Percentiles rank a stretch among this genome's conserved stretches.
phyloP scores from a whole-genome alignment of 1,140 invertebrate genomes.

The Akabosia matsudoensis region DNA sequence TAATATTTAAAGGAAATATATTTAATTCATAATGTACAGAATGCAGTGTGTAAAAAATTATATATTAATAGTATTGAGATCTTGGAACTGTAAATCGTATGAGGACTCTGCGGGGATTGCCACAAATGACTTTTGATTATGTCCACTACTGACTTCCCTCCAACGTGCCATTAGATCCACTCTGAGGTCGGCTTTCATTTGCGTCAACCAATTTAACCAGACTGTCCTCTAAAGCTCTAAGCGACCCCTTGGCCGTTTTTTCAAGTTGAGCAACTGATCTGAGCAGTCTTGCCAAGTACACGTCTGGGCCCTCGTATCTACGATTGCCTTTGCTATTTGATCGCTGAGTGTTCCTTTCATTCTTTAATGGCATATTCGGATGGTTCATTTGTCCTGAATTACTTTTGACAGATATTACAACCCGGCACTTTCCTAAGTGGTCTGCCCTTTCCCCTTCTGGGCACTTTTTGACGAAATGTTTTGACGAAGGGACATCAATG shows the following conservation, averaged over 20 bases:
- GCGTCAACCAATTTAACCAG: too few relatives aligned
- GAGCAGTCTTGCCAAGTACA: not conserved
- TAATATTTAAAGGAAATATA: too few relatives aligned
- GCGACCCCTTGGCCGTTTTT: not conserved
- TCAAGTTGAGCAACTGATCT: not conserved
- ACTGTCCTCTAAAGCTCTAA: not conserved
- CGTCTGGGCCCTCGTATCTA: not conserved
- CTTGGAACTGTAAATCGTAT: too few relatives aligned
- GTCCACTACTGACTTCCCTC: too few relatives aligned
- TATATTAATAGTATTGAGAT: too few relatives aligned
- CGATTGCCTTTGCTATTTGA: not conserved
- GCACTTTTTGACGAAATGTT: not conserved
- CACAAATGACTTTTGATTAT: too few relatives aligned
- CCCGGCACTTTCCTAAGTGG: not conserved
- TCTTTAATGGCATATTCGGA: too few relatives aligned
- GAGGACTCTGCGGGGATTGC: too few relatives aligned
- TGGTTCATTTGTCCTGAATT: too few relatives aligned
- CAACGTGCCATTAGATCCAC: not conserved
- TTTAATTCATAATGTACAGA: too few relatives aligned
- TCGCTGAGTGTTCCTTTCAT: not conserved
- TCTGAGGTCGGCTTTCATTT: too few relatives aligned
- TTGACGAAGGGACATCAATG: not conserved
- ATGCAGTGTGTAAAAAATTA: too few relatives aligned
- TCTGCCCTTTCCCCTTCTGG: constrained; percentile 2
- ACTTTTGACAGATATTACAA: not conserved